Evolutionary conservation across 1,140 invertebrate species (phyloP), one percentile per base, ranked within the genome.

Genomic region (Megathymus violae): DNA sequence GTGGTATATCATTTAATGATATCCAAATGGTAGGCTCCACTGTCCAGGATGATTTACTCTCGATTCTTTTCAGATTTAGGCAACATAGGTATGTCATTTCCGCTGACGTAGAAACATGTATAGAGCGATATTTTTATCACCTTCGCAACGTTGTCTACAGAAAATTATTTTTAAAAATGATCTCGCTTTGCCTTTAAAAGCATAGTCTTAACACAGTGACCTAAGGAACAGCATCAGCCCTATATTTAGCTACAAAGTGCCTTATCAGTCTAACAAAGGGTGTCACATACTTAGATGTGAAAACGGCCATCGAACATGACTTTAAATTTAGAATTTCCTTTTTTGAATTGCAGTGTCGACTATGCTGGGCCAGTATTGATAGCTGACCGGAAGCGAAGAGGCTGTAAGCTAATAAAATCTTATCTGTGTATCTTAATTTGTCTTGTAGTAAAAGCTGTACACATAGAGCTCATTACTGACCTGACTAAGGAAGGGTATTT

Each of bases 91-190:
- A 64, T 52, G 76, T 82, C 4, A 41, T 78, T 5, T 59, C 71
- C 0, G 76, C 62, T 4, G 78, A 84, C 44, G 69, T 82, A 9
- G 64, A 77, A 81, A 88, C 63, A 87, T 88, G 78, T 88, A 85
- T 63, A 25, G 48, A 2, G 36, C 60, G 13, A 62, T 62, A 27
- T 9, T 51, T 36, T 17, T 63, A 31, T 19, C 36, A 10, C 17
- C 61, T 11, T 16, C 48, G 31, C 61, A 63, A 56, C 61, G 51
- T 15, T 63, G 41, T 11, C 34, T 63, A 10, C 50, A 63, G 17
- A 41, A 36, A 38, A 64, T 56, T 9, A 7, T 56, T 31, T 64
- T 56, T 48, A 43, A 51, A 7, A 44, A 22, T 10, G 34, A 56
- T 4, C 15, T 50, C 10, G 36, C 41, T 22, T 19, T 47, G 17